Evolutionary conservation across 2,888 invertebrate genomes (phyloP), one percentile per base, ranked within the genome.

Genomic region (Alviniconcha strummeri): DNA sequence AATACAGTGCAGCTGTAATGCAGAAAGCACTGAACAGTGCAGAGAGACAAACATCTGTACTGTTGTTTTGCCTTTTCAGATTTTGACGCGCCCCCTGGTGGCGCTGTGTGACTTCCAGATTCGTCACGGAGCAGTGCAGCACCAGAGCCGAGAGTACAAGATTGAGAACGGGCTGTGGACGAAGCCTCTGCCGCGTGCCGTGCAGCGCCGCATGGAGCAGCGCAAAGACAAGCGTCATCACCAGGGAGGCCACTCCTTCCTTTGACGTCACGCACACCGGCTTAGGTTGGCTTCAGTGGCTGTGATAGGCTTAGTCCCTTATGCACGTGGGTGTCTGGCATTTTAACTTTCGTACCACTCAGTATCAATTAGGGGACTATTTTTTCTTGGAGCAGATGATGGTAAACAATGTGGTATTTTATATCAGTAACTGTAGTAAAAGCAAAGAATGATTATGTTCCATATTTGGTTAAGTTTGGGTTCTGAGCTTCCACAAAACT

Each of bases 111-210:
- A 96, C 92, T 97, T 96, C 94, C 98, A 98, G 92, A 94, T 98
- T 84, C 95, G 96, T 88, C 97, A 98, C 94, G 98, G 98, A 15
- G 98, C 98, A 64, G 97, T 98, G 0, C 96, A 96, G 72, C 98
- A 98, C 94, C 97, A 98, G 91, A 98, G 98, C 89, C 98, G 97
- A 94, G 97, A 98, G 92, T 97, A 96, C 94, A 95, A 97, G 88
- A 96, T 98, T 6, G 91, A 93, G 83, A 92, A 93, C 85, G 94
- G 94, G 52, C 89, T 93, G 11, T 93, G 93, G 89, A 89, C 89
- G 52, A 93, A 93, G 86, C 89, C 88, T 36, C 84, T 91, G 19
- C 86, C 88, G 0, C 88, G 87, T 75, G 88, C 90, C 52, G 19
- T 88, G 0, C 81, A 88, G 17, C 89, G 86, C 17, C 86, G 85